These are phyloP conservation scores for Flexamia atlantica DNA, from an alignment of 2,888 invertebrate genomes.

Conservation along the genomic window DNA sequence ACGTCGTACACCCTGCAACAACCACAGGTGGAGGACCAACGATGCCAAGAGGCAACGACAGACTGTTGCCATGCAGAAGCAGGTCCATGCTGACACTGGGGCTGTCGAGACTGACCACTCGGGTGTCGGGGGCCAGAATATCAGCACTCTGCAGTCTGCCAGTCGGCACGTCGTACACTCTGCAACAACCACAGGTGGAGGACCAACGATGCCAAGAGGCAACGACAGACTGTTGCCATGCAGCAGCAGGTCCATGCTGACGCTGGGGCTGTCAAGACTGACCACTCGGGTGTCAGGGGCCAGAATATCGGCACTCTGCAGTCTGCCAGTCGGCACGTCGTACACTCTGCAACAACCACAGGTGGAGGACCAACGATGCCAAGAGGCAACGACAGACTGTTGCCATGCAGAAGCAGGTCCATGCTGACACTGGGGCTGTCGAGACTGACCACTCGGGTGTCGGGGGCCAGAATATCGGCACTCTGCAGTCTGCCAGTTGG, in stretches of 20 bases:
- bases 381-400: slow-evolving; percentile 19
- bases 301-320: slow-evolving; percentile 51
- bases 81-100: slow-evolving; percentile 27
- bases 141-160: slow-evolving; percentile 41
- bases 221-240: neutral
- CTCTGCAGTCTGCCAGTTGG: slow-evolving; percentile 11
- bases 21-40: neutral
- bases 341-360: slow-evolving; percentile 10
- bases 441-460: neutral
- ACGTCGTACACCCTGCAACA: slow-evolving; percentile 25
- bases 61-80: neutral
- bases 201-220: neutral
- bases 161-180: slow-evolving; percentile 4
- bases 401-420: slow-evolving; percentile 23
- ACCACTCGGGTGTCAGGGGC: slow-evolving; percentile 18
- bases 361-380: neutral
- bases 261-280: neutral
- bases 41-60: slow-evolving; percentile 9
- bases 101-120: neutral
- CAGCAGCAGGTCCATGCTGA: slow-evolving; percentile 32
- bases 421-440: neutral
- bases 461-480: slow-evolving; percentile 46
- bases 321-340: neutral
- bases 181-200: neutral
- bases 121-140: slow-evolving; percentile 41